These are phyloP conservation scores for Anastatus disparis DNA, from an alignment of 1,140 invertebrate genomes.

Conservation along the genomic window DNA sequence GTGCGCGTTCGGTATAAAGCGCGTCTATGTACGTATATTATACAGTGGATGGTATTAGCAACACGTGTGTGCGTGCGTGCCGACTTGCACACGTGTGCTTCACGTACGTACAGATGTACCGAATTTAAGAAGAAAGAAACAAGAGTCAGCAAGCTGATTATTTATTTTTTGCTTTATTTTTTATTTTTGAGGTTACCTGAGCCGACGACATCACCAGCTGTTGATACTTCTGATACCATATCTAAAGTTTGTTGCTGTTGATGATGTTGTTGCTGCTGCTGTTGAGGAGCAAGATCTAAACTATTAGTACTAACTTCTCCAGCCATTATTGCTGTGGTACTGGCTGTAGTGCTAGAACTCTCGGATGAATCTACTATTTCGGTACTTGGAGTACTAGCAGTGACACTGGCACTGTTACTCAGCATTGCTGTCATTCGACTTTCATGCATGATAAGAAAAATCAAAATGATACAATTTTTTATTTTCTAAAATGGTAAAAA, in stretches of 20 bases:
- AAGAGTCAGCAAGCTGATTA: neutral
- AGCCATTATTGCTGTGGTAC: slow-evolving; percentile 9
- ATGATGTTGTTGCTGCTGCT: neutral
- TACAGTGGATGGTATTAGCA: too few species aligned
- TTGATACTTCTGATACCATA: slow-evolving; percentile 2
- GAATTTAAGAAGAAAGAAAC: neutral
- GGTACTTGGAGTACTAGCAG: slow-evolving; percentile 7
- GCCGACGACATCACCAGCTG: slow-evolving; percentile 9
- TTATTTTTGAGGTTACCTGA: slow-evolving; percentile 40
- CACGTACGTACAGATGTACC: neutral
- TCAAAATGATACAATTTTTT: neutral
- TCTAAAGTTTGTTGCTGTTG: slow-evolving; percentile 1
- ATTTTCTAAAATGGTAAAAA: neutral
- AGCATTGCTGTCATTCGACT: slow-evolving; percentile 57
- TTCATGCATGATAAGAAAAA: slow-evolving; percentile 54
- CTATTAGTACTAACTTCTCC: slow-evolving; percentile 24
- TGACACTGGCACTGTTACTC: slow-evolving; percentile 41
- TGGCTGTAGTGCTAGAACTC: slow-evolving; percentile 1
- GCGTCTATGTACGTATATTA: slow-evolving; percentile 42
- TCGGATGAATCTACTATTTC: slow-evolving; percentile 29
- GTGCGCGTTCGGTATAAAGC: slow-evolving; percentile 44
- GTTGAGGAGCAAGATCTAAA: neutral
- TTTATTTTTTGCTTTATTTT: slow-evolving; percentile 11
- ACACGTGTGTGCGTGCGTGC: neutral
- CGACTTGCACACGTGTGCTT: neutral